Percentiles rank a stretch among this genome's conserved stretches.
phyloP scores from a whole-genome alignment of 2,113 vertebrate genomes.

The Mustelus asterias region DNA sequence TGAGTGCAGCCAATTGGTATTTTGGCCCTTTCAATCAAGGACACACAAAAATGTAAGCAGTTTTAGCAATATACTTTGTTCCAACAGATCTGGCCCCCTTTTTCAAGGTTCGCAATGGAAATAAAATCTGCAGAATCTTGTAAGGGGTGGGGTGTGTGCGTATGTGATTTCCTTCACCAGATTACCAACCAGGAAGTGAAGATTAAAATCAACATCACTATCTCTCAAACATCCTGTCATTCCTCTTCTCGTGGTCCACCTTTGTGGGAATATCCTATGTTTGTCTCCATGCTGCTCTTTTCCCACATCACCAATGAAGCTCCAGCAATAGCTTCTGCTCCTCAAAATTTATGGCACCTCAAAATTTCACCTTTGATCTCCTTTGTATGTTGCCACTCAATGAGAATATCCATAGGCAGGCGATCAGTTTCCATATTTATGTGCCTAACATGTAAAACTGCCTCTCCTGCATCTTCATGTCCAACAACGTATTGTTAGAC shows the following conservation, averaged over 20 bases:
- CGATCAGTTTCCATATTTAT: not conserved
- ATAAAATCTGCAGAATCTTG: not conserved
- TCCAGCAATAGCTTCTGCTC: not conserved
- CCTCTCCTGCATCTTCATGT: not conserved
- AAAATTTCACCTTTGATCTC: not conserved
- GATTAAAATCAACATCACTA: not conserved
- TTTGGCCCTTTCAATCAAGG: not conserved
- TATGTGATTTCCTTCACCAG: not conserved
- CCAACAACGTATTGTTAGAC: not conserved
- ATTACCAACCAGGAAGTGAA: not conserved
- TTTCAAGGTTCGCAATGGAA: not conserved
- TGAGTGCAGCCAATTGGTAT: not conserved
- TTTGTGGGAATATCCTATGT: not conserved
- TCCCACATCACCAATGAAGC: not conserved
- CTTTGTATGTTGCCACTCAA: not conserved
- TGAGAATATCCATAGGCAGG: not conserved
- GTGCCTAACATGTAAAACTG: not conserved
- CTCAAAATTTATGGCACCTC: not conserved
- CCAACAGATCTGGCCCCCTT: not conserved
- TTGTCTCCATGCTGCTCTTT: not conserved
- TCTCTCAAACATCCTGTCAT: not conserved
- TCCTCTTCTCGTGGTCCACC: not conserved
- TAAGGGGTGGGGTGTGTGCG: not conserved
- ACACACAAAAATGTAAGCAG: not conserved
- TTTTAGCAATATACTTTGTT: not conserved